Conservation (phyloP, 1,140 invertebrate species). For the Halotydeus destructor region DNA sequence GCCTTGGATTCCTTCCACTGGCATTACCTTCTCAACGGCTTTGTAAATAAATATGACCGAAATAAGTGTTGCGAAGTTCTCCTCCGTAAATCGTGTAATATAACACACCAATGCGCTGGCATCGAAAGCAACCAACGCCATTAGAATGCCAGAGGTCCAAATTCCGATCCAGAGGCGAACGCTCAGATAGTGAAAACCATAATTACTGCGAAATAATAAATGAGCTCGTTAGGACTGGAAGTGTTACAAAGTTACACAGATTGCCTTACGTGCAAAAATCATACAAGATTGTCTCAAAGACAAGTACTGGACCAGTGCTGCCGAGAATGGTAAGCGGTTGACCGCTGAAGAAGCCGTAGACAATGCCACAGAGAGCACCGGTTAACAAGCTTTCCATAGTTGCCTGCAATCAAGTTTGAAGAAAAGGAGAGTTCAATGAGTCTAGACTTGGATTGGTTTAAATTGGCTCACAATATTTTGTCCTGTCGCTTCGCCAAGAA, state of each 20-base stretch:
- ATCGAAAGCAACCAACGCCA: conserved; percentile 73
- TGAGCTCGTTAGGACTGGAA: neutral
- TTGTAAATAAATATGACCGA: conserved; percentile 98
- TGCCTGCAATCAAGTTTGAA: conserved; percentile 31
- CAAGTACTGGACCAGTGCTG: conserved; percentile 89
- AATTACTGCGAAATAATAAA: neutral
- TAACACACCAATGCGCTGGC: conserved; percentile 94
- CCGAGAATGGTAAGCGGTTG: conserved; percentile 94
- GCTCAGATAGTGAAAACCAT: conserved; percentile 61
- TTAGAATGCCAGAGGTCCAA: conserved; percentile 17
- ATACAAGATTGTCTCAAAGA: conserved; percentile 92
- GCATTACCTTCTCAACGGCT: conserved; percentile 40
- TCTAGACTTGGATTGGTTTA: no score
- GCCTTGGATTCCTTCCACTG: no score
- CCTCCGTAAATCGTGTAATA: conserved; percentile 96
- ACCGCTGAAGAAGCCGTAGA: conserved; percentile 89
- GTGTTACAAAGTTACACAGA: neutral
- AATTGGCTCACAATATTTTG: conserved; percentile 51
- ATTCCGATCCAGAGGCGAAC: conserved; percentile 39
- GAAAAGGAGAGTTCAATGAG: conserved; percentile 7
- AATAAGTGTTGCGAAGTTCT: conserved; percentile 95
- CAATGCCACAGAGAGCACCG: conserved; percentile 80
- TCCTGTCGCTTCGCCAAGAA: conserved; percentile 80
- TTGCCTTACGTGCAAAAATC: conserved; percentile 63
- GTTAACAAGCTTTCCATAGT: conserved; percentile 93